Percentiles rank a stretch among this genome's conserved stretches.
These are phyloP conservation scores for Channallabes apus DNA, from an alignment of 2,797 vertebrate genomes.

Conservation along the genomic window DNA sequence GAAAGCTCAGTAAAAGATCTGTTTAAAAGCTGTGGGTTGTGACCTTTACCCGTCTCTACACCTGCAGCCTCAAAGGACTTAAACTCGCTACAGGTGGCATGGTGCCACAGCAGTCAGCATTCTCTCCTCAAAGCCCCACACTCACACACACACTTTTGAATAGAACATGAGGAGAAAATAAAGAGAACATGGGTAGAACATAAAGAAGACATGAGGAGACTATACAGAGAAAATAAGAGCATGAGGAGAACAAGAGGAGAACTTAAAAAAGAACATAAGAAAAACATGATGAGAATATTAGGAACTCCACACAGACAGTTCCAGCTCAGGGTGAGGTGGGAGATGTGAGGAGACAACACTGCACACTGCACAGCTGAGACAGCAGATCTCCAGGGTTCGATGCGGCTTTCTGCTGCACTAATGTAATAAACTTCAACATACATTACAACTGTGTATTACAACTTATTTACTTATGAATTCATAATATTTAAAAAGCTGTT, in stretches of 20 bases:
- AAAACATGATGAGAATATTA: background rate
- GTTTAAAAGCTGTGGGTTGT: background rate
- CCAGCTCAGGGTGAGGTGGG: background rate
- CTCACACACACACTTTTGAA: background rate
- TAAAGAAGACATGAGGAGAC: too few relatives aligned
- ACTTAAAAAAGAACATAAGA: too few relatives aligned
- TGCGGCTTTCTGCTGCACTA: background rate
- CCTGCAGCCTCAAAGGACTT: background rate
- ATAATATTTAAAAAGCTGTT: too few relatives aligned
- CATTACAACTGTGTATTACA: too few relatives aligned
- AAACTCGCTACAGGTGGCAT: background rate
- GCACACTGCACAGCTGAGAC: background rate
- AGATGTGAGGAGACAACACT: background rate
- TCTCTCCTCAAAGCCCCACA: background rate
- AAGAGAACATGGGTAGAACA: too few relatives aligned
- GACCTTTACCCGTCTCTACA: background rate
- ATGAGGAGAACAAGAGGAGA: too few relatives aligned
- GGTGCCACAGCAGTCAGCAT: background rate
- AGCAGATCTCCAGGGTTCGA: background rate
- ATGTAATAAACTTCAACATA: background rate
- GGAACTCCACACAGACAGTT: background rate
- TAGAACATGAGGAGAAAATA: too few relatives aligned
- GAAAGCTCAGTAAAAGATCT: background rate
- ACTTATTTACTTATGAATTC: too few relatives aligned
- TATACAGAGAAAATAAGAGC: too few relatives aligned